Evolutionary conservation across 2,888 invertebrate genomes (phyloP).

Genomic region (Unio pictorum): DNA sequence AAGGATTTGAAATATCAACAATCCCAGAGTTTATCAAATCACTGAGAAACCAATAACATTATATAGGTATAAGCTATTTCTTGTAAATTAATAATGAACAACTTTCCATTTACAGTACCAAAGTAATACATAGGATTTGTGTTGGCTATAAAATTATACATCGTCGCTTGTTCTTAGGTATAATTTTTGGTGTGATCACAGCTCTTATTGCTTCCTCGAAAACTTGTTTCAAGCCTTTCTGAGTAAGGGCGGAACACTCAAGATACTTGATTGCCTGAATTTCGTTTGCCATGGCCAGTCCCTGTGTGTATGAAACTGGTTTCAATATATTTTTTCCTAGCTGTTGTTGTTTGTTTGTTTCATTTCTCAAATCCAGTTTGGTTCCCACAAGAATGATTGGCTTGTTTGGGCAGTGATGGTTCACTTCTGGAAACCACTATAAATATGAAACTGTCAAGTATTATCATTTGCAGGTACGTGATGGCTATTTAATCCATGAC

Average conservation of each 20-base stretch:
- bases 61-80: too few relatives aligned
- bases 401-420: slow-evolving; percentile 98
- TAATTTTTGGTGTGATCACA: slow-evolving; percentile 94
- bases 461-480: not conserved
- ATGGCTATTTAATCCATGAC: too few relatives aligned
- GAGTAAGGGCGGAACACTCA: slow-evolving; percentile 97
- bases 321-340: slow-evolving; percentile 95
- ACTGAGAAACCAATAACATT: too few relatives aligned
- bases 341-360: slow-evolving; percentile 95
- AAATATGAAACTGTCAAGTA: slow-evolving; percentile 40
- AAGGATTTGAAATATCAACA: too few relatives aligned
- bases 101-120: too few relatives aligned
- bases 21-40: too few relatives aligned
- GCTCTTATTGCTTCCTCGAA: slow-evolving; percentile 96
- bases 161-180: slow-evolving; percentile 86
- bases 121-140: too few relatives aligned
- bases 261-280: slow-evolving; percentile 90
- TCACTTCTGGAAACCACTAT: slow-evolving; percentile 98
- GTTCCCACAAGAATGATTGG: slow-evolving; percentile 98
- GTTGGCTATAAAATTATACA: slow-evolving; percentile 2
- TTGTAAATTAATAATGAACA: too few relatives aligned
- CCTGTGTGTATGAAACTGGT: slow-evolving; percentile 95
- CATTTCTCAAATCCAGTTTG: slow-evolving; percentile 94
- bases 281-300: slow-evolving; percentile 79
- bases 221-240: slow-evolving; percentile 97